phyloP scores from a whole-genome alignment of 2,797 vertebrate species.

The Cheirogaleus major region DNA sequence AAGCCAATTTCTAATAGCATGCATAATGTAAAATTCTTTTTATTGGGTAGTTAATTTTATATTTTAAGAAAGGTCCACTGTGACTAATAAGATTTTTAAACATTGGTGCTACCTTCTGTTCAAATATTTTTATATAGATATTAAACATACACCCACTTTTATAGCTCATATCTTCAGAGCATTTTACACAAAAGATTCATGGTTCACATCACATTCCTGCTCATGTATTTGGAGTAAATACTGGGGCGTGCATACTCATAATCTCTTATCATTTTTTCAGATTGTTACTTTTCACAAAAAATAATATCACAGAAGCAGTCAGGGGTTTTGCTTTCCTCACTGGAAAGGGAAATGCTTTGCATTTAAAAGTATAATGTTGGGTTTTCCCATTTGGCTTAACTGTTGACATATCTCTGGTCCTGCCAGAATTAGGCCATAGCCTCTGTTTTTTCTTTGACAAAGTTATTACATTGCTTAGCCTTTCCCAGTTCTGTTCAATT shows the following conservation, averaged over 20 bases:
- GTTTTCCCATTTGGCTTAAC: conserved; percentile 12
- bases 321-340: not conserved
- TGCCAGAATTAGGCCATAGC: not conserved
- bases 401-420: not conserved
- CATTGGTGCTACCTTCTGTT: conserved; percentile 5
- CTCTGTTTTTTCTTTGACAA: not conserved
- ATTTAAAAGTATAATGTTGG: not conserved
- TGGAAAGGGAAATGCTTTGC: conserved; percentile 17
- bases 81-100: conserved; percentile 47
- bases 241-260: not conserved
- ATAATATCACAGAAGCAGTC: not conserved
- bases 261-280: conserved; percentile 53
- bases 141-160: conserved; percentile 56
- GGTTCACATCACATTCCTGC: conserved; percentile 20
- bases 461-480: not conserved
- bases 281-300: not conserved
- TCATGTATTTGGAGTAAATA: conserved; percentile 52
- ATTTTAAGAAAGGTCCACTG: conserved; percentile 20
- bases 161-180: conserved; percentile 48
- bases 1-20: not conserved
- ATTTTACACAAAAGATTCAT: conserved; percentile 58
- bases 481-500: not conserved
- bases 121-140: conserved; percentile 49
- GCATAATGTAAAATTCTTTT: not conserved
- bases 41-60: conserved; percentile 27